Conservation (phyloP, 2,113 vertebrate species). For the Apteryx mantelli region DNA sequence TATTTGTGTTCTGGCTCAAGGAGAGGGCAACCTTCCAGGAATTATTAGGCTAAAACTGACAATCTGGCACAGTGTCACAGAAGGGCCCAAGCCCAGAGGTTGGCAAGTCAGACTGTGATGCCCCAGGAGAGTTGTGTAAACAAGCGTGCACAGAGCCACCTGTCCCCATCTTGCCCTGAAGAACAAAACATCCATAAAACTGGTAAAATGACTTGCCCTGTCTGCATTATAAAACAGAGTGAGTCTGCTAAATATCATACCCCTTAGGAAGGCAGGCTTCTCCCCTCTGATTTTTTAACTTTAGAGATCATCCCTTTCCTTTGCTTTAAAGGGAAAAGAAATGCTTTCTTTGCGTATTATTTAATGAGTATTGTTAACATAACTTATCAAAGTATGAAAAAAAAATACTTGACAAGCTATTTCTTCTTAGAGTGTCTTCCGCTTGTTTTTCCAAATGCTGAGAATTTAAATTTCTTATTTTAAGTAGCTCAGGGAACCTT, state of each 20-base stretch:
- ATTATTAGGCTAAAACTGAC: not conserved
- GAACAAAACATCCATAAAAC: not conserved
- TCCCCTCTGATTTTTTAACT: not conserved
- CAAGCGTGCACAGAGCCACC: not conserved
- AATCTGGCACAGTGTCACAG: not conserved
- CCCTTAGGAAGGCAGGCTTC: not conserved
- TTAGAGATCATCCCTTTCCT: not conserved
- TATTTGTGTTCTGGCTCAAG: not conserved
- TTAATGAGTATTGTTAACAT: not conserved
- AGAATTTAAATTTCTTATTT: conserved; percentile 11
- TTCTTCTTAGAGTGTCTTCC: conserved; percentile 40
- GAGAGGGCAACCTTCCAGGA: not conserved
- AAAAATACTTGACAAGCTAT: not conserved
- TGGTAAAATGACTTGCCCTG: not conserved
- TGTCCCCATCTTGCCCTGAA: not conserved
- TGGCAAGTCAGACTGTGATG: not conserved
- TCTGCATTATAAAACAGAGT: not conserved
- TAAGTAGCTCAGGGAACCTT: not conserved
- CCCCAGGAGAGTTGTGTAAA: not conserved
- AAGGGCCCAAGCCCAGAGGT: not conserved
- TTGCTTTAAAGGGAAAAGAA: not conserved
- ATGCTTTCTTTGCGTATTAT: not conserved
- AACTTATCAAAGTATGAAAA: not conserved
- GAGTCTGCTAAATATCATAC: not conserved
- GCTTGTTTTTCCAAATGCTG: conserved; percentile 30